These are phyloP conservation scores for Gnathonemus echidnorhynchus DNA, from an alignment of 2,113 vertebrate species.

Conservation along the genomic window DNA sequence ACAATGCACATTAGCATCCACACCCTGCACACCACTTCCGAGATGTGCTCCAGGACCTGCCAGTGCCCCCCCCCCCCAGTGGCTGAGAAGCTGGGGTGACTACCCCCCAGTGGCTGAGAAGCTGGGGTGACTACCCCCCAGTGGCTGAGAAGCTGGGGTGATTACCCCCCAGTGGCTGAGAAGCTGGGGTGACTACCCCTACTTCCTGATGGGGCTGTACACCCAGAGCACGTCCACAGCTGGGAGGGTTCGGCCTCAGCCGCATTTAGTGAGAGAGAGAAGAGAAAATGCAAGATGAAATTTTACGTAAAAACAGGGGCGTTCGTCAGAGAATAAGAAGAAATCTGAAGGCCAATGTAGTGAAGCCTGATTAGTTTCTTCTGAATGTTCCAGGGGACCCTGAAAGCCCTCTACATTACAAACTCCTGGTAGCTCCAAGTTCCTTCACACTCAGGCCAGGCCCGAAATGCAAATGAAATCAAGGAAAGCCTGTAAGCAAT, in stretches of 20 bases:
- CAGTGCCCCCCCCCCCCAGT: too few species aligned
- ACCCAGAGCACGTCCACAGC: too few species aligned
- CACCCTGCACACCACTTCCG: too few species aligned
- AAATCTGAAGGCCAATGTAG: not conserved
- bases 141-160: too few species aligned
- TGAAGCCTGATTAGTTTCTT: not conserved
- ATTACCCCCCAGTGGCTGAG: too few species aligned
- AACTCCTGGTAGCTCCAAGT: not conserved
- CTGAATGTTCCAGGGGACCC: not conserved
- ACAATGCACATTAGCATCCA: not conserved
- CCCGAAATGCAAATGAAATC: not conserved
- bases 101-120: too few species aligned
- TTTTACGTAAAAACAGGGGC: not conserved
- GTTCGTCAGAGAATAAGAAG: not conserved
- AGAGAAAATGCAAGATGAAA: not conserved
- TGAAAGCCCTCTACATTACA: not conserved
- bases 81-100: too few species aligned
- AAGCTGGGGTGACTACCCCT: too few species aligned
- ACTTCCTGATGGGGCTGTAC: too few species aligned
- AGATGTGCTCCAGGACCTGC: too few species aligned
- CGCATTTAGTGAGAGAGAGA: not conserved
- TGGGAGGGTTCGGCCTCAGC: too few species aligned
- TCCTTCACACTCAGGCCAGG: not conserved
- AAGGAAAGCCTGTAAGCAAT: not conserved
- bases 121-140: too few species aligned